Evolutionary conservation across 2,888 invertebrate species (phyloP).

Genomic region (Volucella inanis): DNA sequence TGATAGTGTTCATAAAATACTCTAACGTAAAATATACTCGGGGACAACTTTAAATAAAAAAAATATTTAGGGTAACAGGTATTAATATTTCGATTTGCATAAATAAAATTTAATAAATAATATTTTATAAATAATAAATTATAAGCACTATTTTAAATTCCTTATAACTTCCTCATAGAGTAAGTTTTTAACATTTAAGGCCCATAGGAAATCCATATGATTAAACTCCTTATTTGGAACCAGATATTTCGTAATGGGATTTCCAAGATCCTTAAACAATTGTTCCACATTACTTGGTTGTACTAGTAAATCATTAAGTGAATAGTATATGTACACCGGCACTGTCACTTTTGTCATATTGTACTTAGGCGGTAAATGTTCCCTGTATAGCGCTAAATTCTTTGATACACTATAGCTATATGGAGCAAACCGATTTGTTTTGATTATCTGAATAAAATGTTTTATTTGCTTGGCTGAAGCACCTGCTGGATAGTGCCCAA

Average conservation of each 20-base stretch:
- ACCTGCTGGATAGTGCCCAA: constrained; percentile 87
- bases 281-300: constrained; percentile 82
- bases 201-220: constrained; percentile 88
- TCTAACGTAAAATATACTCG: too few species aligned
- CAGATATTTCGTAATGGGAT: constrained; percentile 83
- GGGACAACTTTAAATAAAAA: too few species aligned
- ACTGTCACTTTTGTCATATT: constrained; percentile 84
- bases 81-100: too few species aligned
- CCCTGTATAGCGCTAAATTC: constrained; percentile 84
- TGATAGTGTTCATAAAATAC: too few species aligned
- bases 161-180: constrained; percentile 82
- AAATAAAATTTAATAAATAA: too few species aligned
- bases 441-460: constrained; percentile 85
- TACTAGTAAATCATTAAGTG: constrained; percentile 86
- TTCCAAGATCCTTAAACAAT: constrained; percentile 79
- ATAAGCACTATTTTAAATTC: constrained; percentile 22
- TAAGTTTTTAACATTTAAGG: constrained; percentile 84
- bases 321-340: constrained; percentile 85
- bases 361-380: constrained; percentile 84
- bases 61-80: too few species aligned
- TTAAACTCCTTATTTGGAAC: constrained; percentile 85
- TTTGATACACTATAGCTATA: constrained; percentile 85
- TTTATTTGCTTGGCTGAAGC: constrained; percentile 85
- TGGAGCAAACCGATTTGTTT: constrained; percentile 82
- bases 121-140: too few species aligned